Percentiles rank a stretch among this genome's conserved stretches.
Conservation (phyloP, 1,140 invertebrate species). For the Drosophila takahashii region DNA sequence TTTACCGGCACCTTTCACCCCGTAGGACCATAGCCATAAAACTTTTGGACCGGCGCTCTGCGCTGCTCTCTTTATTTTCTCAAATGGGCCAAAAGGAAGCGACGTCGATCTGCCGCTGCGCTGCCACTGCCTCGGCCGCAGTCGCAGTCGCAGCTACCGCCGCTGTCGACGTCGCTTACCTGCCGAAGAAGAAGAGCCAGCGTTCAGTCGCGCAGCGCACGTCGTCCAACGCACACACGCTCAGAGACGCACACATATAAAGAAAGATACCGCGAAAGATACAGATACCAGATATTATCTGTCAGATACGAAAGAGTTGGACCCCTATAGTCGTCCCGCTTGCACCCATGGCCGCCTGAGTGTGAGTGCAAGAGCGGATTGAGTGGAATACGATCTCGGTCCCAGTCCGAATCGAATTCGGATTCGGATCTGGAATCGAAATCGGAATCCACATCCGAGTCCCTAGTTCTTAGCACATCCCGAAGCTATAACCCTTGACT, state of each 20-base stretch:
- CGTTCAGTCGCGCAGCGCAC: conserved; percentile 54
- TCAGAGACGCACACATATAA: conserved; percentile 19
- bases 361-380: conserved; percentile 43
- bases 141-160: conserved; percentile 14
- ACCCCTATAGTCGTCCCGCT: conserved; percentile 57
- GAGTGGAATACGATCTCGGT: conserved; percentile 20
- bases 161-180: conserved; percentile 33
- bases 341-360: conserved; percentile 48
- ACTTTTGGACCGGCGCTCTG: conserved; percentile 26
- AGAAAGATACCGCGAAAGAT: background rate
- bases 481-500: conserved; percentile 67
- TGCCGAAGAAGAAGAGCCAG: conserved; percentile 46
- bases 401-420: background rate
- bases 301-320: conserved; percentile 35
- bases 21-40: conserved; percentile 54
- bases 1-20: conserved; percentile 60
- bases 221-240: conserved; percentile 47
- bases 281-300: conserved; percentile 25
- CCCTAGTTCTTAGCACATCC: background rate
- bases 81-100: conserved; percentile 66
- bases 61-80: conserved; percentile 19
- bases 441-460: conserved; percentile 9
- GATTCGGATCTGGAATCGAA: background rate
- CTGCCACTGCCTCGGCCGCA: conserved; percentile 24
- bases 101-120: conserved; percentile 25